A percentile compares a stretch with the other conserved stretches of the same genome.
These are phyloP conservation scores for Rhopalosiphum maidis DNA, from an alignment of 1,140 invertebrate genomes.

Conservation along the genomic window DNA sequence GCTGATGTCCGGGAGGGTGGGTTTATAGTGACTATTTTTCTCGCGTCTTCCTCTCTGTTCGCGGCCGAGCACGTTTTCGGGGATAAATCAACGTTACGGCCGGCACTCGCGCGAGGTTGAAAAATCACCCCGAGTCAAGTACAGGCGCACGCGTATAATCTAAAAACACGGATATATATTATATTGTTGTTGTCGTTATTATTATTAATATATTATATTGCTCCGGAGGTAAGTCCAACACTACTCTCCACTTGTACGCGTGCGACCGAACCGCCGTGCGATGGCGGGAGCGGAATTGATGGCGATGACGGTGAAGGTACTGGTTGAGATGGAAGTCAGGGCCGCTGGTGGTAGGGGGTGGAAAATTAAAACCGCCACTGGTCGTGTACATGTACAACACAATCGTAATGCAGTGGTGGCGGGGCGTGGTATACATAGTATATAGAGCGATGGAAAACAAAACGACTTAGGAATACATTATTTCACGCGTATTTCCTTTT, in stretches of 20 bases:
- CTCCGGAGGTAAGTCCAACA: neutral
- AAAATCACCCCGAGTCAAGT: neutral
- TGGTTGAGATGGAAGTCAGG: neutral
- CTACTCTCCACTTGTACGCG: neutral
- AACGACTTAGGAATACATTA: neutral
- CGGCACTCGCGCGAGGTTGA: neutral
- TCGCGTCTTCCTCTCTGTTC: neutral
- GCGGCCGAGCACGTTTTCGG: neutral
- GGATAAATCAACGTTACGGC: slow-evolving; percentile 17
- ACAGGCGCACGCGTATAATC: neutral
- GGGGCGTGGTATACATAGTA: neutral
- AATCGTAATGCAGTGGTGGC: neutral
- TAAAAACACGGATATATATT: neutral
- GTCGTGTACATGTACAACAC: neutral
- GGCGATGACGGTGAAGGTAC: neutral
- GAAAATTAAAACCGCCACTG: neutral
- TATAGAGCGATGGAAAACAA: neutral
- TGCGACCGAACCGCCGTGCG: neutral
- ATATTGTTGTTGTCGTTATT: neutral
- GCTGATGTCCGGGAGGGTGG: too few relatives aligned
- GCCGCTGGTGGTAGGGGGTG: neutral
- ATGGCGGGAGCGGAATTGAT: neutral
- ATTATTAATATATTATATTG: neutral
- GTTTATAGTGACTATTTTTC: neutral
- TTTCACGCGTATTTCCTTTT: neutral